Conservation (phyloP, 2,113 vertebrate genomes). For the Fulica atra region DNA sequence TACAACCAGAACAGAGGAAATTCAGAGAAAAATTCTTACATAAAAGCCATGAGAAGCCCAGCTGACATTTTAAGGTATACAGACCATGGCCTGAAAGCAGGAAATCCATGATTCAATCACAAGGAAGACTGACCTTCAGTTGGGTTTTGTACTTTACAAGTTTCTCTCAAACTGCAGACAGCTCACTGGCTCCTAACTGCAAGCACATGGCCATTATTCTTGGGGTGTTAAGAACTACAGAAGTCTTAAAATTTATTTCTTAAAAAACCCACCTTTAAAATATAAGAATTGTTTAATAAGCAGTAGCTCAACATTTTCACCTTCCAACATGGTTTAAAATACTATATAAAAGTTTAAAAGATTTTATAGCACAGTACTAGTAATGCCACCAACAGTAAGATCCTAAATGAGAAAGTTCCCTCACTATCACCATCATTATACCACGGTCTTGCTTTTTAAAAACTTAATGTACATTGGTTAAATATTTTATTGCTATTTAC, state of each 20-base stretch:
- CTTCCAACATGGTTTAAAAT: neutral
- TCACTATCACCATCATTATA: neutral
- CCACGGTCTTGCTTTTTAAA: neutral
- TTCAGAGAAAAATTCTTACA: neutral
- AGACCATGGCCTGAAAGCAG: neutral
- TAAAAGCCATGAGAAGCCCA: neutral
- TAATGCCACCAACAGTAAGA: neutral
- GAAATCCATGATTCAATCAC: neutral
- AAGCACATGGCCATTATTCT: neutral
- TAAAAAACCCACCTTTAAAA: neutral
- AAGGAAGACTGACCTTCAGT: neutral
- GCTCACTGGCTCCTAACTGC: neutral
- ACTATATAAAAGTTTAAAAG: neutral
- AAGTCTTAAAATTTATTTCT: neutral
- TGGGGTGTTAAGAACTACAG: neutral
- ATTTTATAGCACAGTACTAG: neutral
- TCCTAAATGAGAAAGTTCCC: neutral
- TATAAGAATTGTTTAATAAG: neutral
- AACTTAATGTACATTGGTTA: neutral
- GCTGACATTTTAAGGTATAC: neutral
- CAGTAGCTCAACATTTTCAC: neutral
- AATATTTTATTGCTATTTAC: neutral
- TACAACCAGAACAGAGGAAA: neutral
- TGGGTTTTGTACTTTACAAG: neutral
- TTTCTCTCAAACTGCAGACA: neutral